Percentiles rank a stretch among this genome's conserved stretches.
Evolutionary conservation across 2,113 vertebrate species (phyloP).

Genomic region (Coptodon bakossiorum): DNA sequence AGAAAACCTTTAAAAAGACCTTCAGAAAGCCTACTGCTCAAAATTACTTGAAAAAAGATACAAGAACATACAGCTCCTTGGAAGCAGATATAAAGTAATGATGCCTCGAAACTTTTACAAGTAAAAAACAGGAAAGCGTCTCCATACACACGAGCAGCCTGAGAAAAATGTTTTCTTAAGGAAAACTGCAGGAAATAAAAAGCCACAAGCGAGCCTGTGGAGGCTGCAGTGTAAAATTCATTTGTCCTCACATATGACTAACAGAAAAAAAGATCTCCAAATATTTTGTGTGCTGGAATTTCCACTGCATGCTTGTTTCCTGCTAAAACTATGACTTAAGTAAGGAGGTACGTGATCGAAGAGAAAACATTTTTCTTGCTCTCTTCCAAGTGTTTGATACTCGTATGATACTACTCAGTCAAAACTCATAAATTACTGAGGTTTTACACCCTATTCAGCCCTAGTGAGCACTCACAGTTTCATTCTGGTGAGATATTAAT

Average conservation of each 20-base stretch:
- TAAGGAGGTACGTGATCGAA: background rate
- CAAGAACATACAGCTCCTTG: background rate
- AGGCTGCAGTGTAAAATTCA: background rate
- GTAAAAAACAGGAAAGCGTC: background rate
- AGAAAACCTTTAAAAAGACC: background rate
- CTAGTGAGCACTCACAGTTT: background rate
- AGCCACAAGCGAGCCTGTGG: background rate
- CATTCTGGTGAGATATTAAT: background rate
- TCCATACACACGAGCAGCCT: background rate
- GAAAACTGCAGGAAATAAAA: background rate
- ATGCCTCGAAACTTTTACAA: background rate
- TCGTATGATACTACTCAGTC: background rate
- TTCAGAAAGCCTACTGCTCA: background rate
- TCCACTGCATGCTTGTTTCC: background rate
- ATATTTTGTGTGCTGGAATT: background rate
- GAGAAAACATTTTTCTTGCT: background rate
- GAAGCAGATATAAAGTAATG: background rate
- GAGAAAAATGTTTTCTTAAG: background rate
- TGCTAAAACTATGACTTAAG: background rate
- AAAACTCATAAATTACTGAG: background rate
- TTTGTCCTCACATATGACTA: background rate
- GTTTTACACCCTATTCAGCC: background rate
- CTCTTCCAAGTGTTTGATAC: background rate
- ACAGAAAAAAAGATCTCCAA: background rate
- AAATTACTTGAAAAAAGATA: background rate